Base-by-base conservation (phyloP, 1,140 invertebrate genomes). In the Arion vulgaris region DNA sequence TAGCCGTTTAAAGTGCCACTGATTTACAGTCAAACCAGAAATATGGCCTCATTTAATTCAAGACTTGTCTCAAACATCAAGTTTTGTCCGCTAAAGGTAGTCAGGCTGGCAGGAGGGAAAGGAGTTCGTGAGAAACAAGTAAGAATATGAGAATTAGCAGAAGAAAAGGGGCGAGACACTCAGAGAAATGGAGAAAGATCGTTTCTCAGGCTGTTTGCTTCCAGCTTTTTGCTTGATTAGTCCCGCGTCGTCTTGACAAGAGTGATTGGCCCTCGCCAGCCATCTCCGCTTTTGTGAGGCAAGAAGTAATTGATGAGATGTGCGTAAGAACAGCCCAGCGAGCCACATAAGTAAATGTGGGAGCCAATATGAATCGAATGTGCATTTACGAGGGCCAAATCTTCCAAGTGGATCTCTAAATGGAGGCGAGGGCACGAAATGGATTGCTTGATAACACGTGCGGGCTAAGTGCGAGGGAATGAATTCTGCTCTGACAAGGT, bases 211-310 rank as follows among this genome's bases (percentile, higher is more conserved):
- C 34, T 13, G 51, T n/a, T 62, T 66, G 76, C 73, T 75, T 51
- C 39, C 73, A 75, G 73, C 73, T 75, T 75, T 75, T 75, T 75
- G 73, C 45, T 75, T 75, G 73, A 75, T 75, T 75, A 75, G 73
- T 75, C 73, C 73, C 41, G 73, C 73, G 39, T 51, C 36, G 45
- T n/a, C 13, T 53, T 75, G 73, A 75, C 73, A 75, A 45, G 73
- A 75, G 73, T 75, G 73, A 75, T 75, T 49, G 73, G 38, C 73
- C 73, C 41, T 75, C 73, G 32, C n/a, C 73, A 53, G 73, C 73
- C 73, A 75, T 51, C 73, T 28, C 45, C 17, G 41, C 73, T 75
- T 75, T 75, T 75, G 73, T 75, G 73, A 75, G 32, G 41, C 73
- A 75, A 75, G 45, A 75, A 75, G 73, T 75, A 75, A 75, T 75